A percentile compares a stretch with the other conserved stretches of the same genome.
Evolutionary conservation across 1,140 invertebrate genomes (phyloP).

Genomic region (Asobara japonica): DNA sequence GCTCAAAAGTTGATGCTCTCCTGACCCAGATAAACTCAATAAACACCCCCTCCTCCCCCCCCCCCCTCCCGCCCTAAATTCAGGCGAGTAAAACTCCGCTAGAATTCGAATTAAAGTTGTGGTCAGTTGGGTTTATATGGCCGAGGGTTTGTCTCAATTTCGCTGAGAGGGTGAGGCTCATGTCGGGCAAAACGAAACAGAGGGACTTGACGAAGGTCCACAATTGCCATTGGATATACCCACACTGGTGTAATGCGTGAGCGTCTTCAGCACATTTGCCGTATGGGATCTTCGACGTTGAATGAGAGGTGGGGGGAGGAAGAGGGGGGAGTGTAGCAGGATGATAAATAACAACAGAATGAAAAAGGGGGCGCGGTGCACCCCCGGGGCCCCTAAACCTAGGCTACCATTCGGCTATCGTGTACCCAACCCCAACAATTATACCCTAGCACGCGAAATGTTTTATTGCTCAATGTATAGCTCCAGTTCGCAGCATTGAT

Average conservation of each 20-base stretch:
- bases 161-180: constrained; percentile 2
- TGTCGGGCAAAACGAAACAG: constrained; percentile 21
- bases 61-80: too few species aligned
- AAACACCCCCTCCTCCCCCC: too few species aligned
- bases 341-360: constrained; percentile 64
- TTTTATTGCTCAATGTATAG: constrained; percentile 63
- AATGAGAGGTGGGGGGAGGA: constrained; percentile 18
- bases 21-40: constrained; percentile 15
- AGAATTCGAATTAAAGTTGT: constrained; percentile 51
- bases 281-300: constrained; percentile 19
- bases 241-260: background rate
- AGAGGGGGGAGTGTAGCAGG: background rate
- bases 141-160: constrained; percentile 2
- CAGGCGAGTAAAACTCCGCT: constrained; percentile 40
- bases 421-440: constrained; percentile 59
- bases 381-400: constrained; percentile 62
- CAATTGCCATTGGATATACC: constrained; percentile 14
- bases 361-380: constrained; percentile 63
- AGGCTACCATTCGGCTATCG: constrained; percentile 49
- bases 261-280: background rate
- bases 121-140: constrained; percentile 7
- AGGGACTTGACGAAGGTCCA: constrained; percentile 54
- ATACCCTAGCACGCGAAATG: constrained; percentile 62
- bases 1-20: background rate
- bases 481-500: constrained; percentile 30